Evolutionary conservation across 2,888 invertebrate species (phyloP).

Genomic region (Oligia strigilis): DNA sequence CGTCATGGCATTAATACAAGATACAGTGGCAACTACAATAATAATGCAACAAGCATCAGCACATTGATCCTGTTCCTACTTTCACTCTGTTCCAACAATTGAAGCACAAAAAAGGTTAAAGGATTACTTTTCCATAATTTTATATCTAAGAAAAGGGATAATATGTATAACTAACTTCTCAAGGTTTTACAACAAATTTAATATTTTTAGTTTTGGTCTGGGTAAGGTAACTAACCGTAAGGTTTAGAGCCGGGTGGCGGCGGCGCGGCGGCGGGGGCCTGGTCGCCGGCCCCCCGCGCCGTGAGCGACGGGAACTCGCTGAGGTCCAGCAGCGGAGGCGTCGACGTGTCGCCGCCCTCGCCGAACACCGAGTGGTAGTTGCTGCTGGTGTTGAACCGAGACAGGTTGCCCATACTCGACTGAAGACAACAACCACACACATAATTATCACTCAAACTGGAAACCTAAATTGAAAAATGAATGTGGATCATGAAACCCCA

Average conservation of each 20-base stretch:
- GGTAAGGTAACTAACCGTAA: conserved; percentile 92
- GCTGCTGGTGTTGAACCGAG: conserved; percentile 92
- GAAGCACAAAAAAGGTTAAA: neutral
- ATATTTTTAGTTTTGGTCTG: neutral
- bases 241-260: conserved; percentile 98
- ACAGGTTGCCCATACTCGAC: conserved; percentile 92
- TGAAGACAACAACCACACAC: conserved; percentile 68
- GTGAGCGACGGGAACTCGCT: conserved; percentile 98
- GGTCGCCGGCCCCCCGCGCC: conserved; percentile 95
- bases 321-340: conserved; percentile 96
- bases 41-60: neutral
- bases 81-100: neutral
- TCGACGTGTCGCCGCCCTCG: conserved; percentile 93
- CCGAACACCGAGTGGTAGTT: conserved; percentile 96
- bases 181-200: neutral
- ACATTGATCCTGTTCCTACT: neutral
- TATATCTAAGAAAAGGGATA: neutral
- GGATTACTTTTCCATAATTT: neutral
- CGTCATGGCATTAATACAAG: neutral
- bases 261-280: conserved; percentile 95
- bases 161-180: neutral
- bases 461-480: neutral
- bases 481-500: conserved; percentile 2
- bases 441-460: conserved; percentile 5
- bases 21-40: neutral